Evolutionary conservation across 2,113 vertebrate species (phyloP).

Genomic region (Bubo bubo): DNA sequence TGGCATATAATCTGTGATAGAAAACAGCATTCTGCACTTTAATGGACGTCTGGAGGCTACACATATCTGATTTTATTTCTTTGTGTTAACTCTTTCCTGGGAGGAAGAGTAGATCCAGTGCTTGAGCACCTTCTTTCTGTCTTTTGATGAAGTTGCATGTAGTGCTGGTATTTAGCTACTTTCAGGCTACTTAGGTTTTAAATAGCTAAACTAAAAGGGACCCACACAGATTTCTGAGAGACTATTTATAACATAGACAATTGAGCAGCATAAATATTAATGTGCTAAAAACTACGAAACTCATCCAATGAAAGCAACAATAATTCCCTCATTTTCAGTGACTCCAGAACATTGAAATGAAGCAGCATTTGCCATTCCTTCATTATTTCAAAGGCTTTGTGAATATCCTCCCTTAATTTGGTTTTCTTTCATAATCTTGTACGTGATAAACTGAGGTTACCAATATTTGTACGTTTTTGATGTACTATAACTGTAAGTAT

Average conservation of each 20-base stretch:
- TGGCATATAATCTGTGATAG: conserved; percentile 94
- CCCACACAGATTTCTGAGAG: not conserved
- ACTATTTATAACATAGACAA: not conserved
- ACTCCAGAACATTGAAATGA: conserved; percentile 36
- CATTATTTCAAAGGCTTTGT: not conserved
- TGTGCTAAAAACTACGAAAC: conserved; percentile 23
- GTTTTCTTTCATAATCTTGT: conserved; percentile 10
- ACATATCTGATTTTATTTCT: conserved; percentile 88
- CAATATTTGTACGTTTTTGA: conserved; percentile 38
- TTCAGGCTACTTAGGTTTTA: not conserved
- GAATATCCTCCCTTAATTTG: not conserved
- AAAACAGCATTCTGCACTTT: conserved; percentile 91
- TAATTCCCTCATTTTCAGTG: conserved; percentile 1
- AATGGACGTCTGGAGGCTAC: conserved; percentile 98
- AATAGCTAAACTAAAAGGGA: not conserved
- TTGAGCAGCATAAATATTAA: conserved; percentile 24
- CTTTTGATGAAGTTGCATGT: conserved; percentile 35
- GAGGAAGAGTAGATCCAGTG: conserved; percentile 22
- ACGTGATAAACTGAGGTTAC: not conserved
- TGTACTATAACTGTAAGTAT: conserved; percentile 47
- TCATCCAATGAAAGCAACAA: not conserved
- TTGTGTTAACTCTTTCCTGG: conserved; percentile 86
- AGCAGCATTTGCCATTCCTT: not conserved
- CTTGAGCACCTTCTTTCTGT: conserved; percentile 44
- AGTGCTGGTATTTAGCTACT: not conserved